Evolutionary conservation across 2,888 invertebrate species (phyloP), one percentile per base, ranked within the genome.

Genomic region (Mythimna loreyi): DNA sequence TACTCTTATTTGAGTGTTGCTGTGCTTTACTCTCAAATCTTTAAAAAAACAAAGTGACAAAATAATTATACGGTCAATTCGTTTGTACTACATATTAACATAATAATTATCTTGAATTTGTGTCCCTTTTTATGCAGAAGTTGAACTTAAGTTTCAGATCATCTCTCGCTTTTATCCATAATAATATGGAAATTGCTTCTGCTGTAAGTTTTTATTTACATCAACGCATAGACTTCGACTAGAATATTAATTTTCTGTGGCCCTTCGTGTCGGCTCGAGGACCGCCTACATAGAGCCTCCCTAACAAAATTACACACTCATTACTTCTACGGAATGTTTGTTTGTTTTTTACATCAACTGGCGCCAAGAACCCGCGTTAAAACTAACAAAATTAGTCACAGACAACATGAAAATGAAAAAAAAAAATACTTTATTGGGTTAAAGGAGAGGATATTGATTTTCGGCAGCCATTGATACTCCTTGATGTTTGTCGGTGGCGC

Each of bases 231-330:
- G 64, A 65, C 76, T 65, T 84, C 75, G 83, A 79, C 68, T 77
- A 80, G 84, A 87, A 89, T 90, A 90, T 92, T 90, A 91, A 91
- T 92, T 89, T 87, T 85, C 79, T 85, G 75, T 82, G 80, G 83
- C 74, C 81, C 72, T 75, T 72, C 84, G 75, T 78, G 80, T 75
- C 72, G 69, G 72, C 75, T 69, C 68, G 58, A 67, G 88, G 92
- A 92, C 93, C 94, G 93, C 93, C 94, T 92, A 90, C 93, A 90
- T 88, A 89, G 92, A 92, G 89, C 90, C 89, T 92, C 87, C 88
- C 92, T 93, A 92, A 94, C 92, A 72, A 90, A 92, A 94, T 95
- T 94, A 94, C 90, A 94, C 94, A 93, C 94, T 92, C 92, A 94
- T 95, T 94, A 94, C 94, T 94, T 94, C 94, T 91, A 93, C 89